Percentiles rank a stretch among this genome's conserved stretches.
Conservation (phyloP, 2,113 vertebrate genomes). For the Alligator sinensis region DNA sequence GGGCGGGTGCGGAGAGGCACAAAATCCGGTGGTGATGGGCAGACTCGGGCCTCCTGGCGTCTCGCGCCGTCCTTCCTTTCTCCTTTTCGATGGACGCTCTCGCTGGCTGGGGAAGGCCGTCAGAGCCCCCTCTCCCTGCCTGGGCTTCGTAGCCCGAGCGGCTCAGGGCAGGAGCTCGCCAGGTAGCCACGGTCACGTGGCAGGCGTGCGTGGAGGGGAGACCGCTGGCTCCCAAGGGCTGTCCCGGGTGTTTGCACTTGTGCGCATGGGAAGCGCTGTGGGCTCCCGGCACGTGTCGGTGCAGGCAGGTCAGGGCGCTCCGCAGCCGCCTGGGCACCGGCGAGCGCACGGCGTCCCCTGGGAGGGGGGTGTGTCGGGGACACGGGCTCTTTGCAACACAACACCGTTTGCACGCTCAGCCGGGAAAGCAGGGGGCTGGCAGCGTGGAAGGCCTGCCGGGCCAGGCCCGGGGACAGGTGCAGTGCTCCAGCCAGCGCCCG, state of each 20-base stretch:
- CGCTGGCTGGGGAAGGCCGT: background rate
- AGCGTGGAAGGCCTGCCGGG: rapidly evolving
- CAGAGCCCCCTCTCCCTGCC: background rate
- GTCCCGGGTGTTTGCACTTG: background rate
- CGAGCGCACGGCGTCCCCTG: too few species aligned
- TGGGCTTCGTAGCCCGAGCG: background rate
- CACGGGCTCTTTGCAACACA: background rate
- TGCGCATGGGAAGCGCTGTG: background rate
- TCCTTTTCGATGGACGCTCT: background rate
- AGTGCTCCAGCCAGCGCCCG: background rate
- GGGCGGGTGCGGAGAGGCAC: background rate
- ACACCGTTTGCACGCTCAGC: background rate
- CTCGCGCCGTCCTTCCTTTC: background rate
- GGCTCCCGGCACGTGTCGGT: too few species aligned
- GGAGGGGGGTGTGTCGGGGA: background rate
- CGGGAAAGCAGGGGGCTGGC: background rate
- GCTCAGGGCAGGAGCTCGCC: background rate
- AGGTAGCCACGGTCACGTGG: background rate
- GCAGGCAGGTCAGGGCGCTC: background rate
- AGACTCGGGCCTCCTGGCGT: background rate
- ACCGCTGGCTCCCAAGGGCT: background rate
- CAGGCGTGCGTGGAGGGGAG: background rate
- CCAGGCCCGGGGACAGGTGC: background rate
- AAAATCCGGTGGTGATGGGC: background rate
- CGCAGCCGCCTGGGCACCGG: background rate